phyloP scores from a whole-genome alignment of 1,140 invertebrate species.

The Heliconius eleuchia region DNA sequence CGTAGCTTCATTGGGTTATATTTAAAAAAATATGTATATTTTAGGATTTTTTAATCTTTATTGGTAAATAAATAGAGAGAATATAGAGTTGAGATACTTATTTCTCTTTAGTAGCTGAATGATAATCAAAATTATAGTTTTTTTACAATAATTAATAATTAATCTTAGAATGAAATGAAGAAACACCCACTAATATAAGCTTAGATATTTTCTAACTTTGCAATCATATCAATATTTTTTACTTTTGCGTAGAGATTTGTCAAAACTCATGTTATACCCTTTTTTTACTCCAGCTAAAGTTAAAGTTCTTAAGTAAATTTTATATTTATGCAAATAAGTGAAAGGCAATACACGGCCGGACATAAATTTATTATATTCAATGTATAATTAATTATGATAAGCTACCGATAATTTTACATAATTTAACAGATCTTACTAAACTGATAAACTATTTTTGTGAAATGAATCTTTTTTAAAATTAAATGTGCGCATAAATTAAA shows the following conservation, averaged over 20 bases:
- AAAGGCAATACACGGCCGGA: not conserved
- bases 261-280: not conserved
- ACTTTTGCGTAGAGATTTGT: not conserved
- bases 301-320: not conserved
- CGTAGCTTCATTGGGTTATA: not conserved
- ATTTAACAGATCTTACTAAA: not conserved
- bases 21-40: not conserved
- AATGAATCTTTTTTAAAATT: not conserved
- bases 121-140: too few relatives aligned
- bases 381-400: slow-evolving; percentile 7
- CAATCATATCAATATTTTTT: too few relatives aligned
- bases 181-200: too few relatives aligned
- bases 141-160: too few relatives aligned
- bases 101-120: not conserved
- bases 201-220: too few relatives aligned
- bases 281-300: not conserved
- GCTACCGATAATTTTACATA: not conserved
- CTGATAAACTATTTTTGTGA: slow-evolving; percentile 1
- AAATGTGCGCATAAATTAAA: not conserved
- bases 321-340: not conserved
- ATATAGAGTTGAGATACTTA: not conserved
- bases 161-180: too few relatives aligned
- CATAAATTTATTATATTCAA: not conserved
- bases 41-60: not conserved
- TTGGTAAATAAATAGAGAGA: not conserved